Conservation (phyloP, 1,140 invertebrate genomes). For the Megalopta genalis region DNA sequence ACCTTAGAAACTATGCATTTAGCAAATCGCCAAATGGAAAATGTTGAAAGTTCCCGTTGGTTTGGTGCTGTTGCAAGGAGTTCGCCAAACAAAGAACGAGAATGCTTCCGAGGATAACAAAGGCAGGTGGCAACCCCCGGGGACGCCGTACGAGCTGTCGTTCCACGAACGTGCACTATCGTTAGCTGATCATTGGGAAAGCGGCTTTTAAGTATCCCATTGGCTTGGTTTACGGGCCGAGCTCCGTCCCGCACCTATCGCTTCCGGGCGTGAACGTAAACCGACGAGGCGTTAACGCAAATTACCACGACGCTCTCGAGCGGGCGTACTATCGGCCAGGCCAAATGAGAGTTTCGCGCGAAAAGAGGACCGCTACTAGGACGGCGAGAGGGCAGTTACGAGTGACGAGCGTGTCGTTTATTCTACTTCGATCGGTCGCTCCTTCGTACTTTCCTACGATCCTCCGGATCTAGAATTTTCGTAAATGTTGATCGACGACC, state of each 20-base stretch:
- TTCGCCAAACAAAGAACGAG: slow-evolving; percentile 27
- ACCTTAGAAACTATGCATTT: no score
- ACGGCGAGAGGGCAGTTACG: background rate
- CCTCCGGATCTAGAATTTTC: background rate
- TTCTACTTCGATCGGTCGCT: background rate
- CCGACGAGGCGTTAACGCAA: slow-evolving; percentile 43
- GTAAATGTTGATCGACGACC: no score
- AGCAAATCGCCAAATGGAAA: no score
- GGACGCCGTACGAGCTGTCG: background rate
- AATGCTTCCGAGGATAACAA: background rate
- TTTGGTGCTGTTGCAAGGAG: background rate
- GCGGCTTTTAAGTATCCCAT: slow-evolving; percentile 35
- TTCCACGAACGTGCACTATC: slow-evolving; percentile 13
- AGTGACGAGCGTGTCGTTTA: slow-evolving; percentile 8
- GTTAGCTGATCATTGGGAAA: slow-evolving; percentile 35
- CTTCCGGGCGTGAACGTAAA: slow-evolving; percentile 19
- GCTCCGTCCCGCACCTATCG: background rate
- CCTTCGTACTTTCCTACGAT: background rate
- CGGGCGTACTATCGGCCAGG: slow-evolving; percentile 5
- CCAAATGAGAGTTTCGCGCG: slow-evolving; percentile 38
- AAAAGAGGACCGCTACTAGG: background rate
- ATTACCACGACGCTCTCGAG: slow-evolving; percentile 36
- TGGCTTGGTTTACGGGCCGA: slow-evolving; percentile 10
- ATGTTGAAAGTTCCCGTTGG: no score
- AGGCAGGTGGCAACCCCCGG: slow-evolving; percentile 6